Evolutionary conservation across 2,888 invertebrate genomes (phyloP).

Genomic region (Anarsia innoxiella): DNA sequence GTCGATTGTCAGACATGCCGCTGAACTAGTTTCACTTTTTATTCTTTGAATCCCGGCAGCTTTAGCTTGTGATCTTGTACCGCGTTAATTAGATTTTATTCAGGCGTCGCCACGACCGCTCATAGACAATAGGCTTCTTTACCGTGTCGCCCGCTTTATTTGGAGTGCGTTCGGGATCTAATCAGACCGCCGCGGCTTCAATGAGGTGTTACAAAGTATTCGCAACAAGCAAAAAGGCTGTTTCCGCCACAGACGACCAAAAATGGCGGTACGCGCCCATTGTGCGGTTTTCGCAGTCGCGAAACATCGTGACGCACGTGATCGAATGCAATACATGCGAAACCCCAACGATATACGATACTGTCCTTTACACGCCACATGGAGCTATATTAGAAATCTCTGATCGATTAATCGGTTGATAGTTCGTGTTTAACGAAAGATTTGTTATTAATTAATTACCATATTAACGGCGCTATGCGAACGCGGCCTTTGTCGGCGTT

Average conservation of each 20-base stretch:
- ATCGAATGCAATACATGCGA: conserved; percentile 44
- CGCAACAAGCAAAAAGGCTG: conserved; percentile 43
- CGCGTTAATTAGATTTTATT: conserved; percentile 48
- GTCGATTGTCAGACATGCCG: conserved; percentile 69
- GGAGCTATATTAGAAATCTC: conserved; percentile 23
- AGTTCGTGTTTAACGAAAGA: conserved; percentile 53
- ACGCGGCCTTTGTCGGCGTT: conserved; percentile 64
- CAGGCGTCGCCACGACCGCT: conserved; percentile 16
- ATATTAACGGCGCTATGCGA: conserved; percentile 68
- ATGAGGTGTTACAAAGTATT: conserved; percentile 55
- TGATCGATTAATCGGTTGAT: conserved; percentile 49
- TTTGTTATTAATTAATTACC: conserved; percentile 72
- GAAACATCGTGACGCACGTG: conserved; percentile 42
- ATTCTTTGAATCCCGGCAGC: conserved; percentile 39
- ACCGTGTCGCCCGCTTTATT: conserved; percentile 19
- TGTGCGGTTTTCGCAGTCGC: conserved; percentile 40
- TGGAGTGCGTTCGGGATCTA: conserved; percentile 26
- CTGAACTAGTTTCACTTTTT: conserved; percentile 62
- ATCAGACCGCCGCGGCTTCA: conserved; percentile 29
- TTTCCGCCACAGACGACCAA: conserved; percentile 48
- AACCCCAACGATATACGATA: too few relatives aligned
- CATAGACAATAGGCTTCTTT: conserved; percentile 17
- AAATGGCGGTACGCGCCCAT: conserved; percentile 48
- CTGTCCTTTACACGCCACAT: too few relatives aligned
- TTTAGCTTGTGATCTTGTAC: conserved; percentile 68